Base-by-base conservation (phyloP, 1,140 invertebrate species). In the Drosophila orosa region DNA sequence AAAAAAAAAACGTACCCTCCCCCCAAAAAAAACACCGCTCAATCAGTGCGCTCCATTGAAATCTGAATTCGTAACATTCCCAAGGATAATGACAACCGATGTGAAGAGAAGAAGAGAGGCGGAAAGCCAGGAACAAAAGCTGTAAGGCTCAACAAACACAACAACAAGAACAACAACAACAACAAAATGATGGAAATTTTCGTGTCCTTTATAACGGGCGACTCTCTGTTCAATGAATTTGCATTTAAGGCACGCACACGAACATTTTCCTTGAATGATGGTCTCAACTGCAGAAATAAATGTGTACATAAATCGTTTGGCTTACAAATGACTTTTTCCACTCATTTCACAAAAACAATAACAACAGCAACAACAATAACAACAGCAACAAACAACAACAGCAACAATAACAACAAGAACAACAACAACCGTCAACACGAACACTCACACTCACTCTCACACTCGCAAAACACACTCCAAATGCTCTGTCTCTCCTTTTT, bases 191-290 rank as follows among this genome's bases (percentile, higher is more conserved):
- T 80, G 78, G 82, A 79, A 87, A 79, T 87, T 56, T 85, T 84
- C 80, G 78, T 78, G 86, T 78, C 76, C 80, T 59, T 62, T 80
- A 83, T 71, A 71, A 62, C 54, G 71, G 78, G 87, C 80, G 89
- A 74, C 48, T 75, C 63, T 81, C 61, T 84, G 83, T 90, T 89
- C 83, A 79, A 82, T 90, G 80, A 89, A 81, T 84, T 86, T 89
- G 80, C 87, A 90, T 90, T 90, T 84, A 74, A 84, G 69, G 73
- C 87, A 87, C 87, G 77, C 80, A 80, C 79, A 80, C 74, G 56
- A 77, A 83, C 71, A 90, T 90, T 90, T 90, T 90, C 87, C 78
- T 90, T 84, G 80, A 90, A 90, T 90, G 87, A 90, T 90, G 89
- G 85, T 90, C 80, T 89, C 84, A 90, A 86, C 84, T 84, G 80